Evolutionary conservation across 2,113 vertebrate genomes (phyloP).

Genomic region (Podilymbus podiceps): DNA sequence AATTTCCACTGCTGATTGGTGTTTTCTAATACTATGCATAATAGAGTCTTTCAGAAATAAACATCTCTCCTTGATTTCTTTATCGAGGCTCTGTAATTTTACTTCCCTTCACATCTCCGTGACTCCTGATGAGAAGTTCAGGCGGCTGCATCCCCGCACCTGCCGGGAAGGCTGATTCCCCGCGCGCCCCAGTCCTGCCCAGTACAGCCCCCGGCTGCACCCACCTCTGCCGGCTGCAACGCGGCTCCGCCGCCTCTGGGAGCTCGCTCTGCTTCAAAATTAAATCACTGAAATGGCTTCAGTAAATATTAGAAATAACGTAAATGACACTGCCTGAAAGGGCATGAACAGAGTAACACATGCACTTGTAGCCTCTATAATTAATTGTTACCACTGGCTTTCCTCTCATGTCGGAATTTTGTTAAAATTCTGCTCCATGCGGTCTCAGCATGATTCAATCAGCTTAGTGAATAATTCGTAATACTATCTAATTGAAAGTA

Average conservation of each 20-base stretch:
- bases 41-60: background rate
- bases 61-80: background rate
- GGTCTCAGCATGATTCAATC: background rate
- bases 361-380: background rate
- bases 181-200: fast-evolving
- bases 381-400: background rate
- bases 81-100: background rate
- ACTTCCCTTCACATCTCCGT: background rate
- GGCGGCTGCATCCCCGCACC: fast-evolving
- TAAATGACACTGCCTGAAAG: background rate
- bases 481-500: background rate
- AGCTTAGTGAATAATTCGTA: background rate
- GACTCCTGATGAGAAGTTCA: background rate
- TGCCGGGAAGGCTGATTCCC: background rate
- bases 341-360: background rate
- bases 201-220: fast-evolving
- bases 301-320: background rate
- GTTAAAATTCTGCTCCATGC: background rate
- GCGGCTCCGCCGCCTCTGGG: fast-evolving
- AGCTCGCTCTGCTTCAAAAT: background rate
- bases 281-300: background rate
- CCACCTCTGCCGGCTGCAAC: background rate
- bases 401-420: background rate
- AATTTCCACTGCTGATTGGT: background rate
- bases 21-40: background rate